These are phyloP conservation scores for Macropodus opercularis DNA, from an alignment of 2,797 vertebrate genomes.

Conservation along the genomic window DNA sequence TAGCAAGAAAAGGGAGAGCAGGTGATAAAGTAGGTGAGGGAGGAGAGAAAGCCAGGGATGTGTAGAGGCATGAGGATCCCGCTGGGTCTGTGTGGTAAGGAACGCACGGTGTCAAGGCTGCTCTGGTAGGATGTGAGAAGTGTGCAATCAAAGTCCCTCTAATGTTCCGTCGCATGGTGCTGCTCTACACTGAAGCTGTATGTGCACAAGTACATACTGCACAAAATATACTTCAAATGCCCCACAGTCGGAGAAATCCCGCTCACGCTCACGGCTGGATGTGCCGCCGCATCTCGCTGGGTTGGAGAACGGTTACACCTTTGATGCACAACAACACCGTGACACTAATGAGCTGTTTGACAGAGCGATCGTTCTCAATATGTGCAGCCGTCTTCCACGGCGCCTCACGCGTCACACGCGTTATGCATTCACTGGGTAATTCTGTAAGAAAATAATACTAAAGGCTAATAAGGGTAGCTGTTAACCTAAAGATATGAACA, in stretches of 20 bases:
- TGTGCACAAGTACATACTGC: slow-evolving; percentile 60
- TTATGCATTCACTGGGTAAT: slow-evolving; percentile 20
- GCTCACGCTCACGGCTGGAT: slow-evolving; percentile 41
- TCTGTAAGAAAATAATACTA: too few relatives aligned
- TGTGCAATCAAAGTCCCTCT: slow-evolving; percentile 71
- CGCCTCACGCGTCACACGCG: not conserved
- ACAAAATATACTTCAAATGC: slow-evolving; percentile 59
- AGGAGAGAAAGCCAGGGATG: slow-evolving; percentile 17
- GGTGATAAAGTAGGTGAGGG: slow-evolving; percentile 6
- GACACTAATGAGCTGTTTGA: slow-evolving; percentile 77
- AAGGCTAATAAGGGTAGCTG: not conserved
- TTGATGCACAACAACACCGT: slow-evolving; percentile 63
- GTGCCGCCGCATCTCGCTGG: slow-evolving; percentile 45
- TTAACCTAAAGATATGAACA: not conserved
- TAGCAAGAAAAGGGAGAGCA: slow-evolving; percentile 9
- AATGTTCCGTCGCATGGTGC: slow-evolving; percentile 59
- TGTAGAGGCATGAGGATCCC: slow-evolving; percentile 50
- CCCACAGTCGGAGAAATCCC: slow-evolving; percentile 47
- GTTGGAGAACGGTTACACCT: slow-evolving; percentile 49
- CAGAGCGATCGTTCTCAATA: slow-evolving; percentile 49
- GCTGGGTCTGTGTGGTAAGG: slow-evolving; percentile 54
- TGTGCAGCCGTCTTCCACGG: slow-evolving; percentile 46
- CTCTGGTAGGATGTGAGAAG: slow-evolving; percentile 71
- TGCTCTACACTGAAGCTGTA: slow-evolving; percentile 48
- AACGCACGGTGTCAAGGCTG: slow-evolving; percentile 57